Conservation (phyloP, 2,888 invertebrate species). For the Caenorhabditis wallacei region DNA sequence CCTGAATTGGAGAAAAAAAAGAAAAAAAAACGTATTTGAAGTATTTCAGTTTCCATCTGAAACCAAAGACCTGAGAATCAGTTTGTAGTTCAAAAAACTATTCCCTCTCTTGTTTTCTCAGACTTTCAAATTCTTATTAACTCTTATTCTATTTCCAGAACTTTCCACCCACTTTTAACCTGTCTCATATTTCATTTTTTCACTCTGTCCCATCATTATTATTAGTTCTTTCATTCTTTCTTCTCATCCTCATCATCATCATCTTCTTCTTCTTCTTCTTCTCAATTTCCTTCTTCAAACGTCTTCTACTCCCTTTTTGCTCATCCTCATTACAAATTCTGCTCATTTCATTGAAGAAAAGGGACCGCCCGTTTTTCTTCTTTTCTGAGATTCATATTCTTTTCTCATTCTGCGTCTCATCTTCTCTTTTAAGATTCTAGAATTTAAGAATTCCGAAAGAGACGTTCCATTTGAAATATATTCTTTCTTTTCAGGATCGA, state of each 20-base stretch:
- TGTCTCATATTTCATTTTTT: not conserved
- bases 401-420: not conserved
- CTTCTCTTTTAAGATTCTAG: slow-evolving; percentile 9
- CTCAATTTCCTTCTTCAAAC: slow-evolving; percentile 20
- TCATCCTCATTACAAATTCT: slow-evolving; percentile 60
- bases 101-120: not conserved
- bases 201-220: slow-evolving; percentile 13
- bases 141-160: not conserved
- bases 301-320: not conserved
- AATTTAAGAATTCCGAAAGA: not conserved
- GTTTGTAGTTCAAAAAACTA: no score
- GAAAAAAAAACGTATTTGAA: no score
- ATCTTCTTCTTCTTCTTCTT: not conserved
- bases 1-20: no score
- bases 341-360: slow-evolving; percentile 28
- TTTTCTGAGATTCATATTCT: slow-evolving; percentile 21
- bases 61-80: no score
- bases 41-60: no score
- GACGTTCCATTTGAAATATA: not conserved
- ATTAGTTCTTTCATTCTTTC: slow-evolving; percentile 27
- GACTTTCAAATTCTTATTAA: no score
- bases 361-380: slow-evolving; percentile 26
- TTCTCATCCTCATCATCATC: not conserved
- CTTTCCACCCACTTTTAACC: not conserved
- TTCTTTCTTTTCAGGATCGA: not conserved